These are phyloP conservation scores for Phortica variegata DNA, from an alignment of 1,140 invertebrate species.

Conservation along the genomic window DNA sequence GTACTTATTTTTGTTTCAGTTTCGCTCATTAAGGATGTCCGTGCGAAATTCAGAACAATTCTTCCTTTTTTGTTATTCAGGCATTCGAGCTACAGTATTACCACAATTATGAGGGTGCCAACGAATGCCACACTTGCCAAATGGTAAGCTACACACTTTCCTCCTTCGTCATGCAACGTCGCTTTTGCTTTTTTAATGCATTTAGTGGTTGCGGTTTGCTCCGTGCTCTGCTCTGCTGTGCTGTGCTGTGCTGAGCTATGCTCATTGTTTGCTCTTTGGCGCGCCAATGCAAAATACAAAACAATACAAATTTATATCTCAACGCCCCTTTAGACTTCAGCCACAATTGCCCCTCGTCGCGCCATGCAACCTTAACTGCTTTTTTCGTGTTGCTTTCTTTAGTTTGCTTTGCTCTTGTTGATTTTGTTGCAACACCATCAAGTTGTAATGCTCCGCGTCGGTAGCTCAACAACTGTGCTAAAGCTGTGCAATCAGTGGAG, in stretches of 20 bases:
- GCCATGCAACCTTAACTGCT: constrained; percentile 2
- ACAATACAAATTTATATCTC: constrained; percentile 47
- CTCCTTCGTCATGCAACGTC: constrained; percentile 9
- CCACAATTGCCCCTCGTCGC: constrained; percentile 9
- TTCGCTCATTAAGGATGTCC: constrained; percentile 54
- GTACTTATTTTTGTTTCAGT: constrained; percentile 15
- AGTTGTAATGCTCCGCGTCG: too few relatives aligned
- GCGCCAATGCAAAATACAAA: constrained; percentile 35
- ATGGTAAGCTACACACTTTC: too few relatives aligned
- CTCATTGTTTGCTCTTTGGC: constrained; percentile 51
- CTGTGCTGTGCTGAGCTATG: constrained; percentile 32
- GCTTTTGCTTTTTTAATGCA: constrained; percentile 52
- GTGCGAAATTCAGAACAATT: constrained; percentile 38
- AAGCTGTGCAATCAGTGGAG: constrained; percentile 33
- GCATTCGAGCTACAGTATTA: too few relatives aligned
- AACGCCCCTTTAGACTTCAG: constrained; percentile 2
- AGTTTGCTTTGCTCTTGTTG: constrained; percentile 18
- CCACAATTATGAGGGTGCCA: too few relatives aligned
- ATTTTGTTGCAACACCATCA: too few relatives aligned
- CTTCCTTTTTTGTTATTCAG: too few relatives aligned
- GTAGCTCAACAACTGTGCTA: too few relatives aligned
- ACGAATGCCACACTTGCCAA: too few relatives aligned
- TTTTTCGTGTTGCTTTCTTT: constrained; percentile 1
- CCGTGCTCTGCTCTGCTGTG: too few relatives aligned
- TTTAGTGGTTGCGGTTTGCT: constrained; percentile 53